Percentiles rank a stretch among this genome's conserved stretches.
Evolutionary conservation across 2,888 invertebrate genomes (phyloP).

Genomic region (Phalangium opilio): DNA sequence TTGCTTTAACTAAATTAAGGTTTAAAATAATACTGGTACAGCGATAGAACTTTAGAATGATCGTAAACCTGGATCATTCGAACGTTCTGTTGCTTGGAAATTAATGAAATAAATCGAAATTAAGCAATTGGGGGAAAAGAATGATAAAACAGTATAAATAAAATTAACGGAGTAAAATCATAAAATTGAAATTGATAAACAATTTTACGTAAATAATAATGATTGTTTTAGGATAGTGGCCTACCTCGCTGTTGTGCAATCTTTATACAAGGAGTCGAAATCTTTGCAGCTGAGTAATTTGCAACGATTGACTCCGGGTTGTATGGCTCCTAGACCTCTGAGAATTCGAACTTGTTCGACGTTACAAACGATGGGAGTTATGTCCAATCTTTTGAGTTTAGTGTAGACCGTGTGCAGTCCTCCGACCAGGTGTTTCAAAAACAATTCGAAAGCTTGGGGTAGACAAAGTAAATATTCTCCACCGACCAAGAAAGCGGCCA

Average conservation of each 20-base stretch:
- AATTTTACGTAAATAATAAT: too few species aligned
- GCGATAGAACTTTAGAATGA: too few species aligned
- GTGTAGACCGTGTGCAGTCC: constrained; percentile 99
- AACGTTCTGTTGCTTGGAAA: too few species aligned
- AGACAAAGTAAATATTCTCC: constrained; percentile 93
- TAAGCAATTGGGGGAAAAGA: too few species aligned
- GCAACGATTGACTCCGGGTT: constrained; percentile 99
- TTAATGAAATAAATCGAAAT: too few species aligned
- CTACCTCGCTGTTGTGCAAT: constrained; percentile 99
- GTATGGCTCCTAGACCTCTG: constrained; percentile 94
- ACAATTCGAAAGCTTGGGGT: constrained; percentile 97
- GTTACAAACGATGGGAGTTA: constrained; percentile 97
- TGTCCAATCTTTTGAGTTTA: constrained; percentile 95
- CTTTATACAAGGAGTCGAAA: constrained; percentile 96
- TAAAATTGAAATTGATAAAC: too few species aligned
- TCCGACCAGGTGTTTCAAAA: constrained; percentile 95
- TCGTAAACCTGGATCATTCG: too few species aligned
- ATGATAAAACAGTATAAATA: too few species aligned
- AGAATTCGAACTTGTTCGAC: constrained; percentile 98
- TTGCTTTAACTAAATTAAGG: too few species aligned
- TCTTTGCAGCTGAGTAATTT: constrained; percentile 97
- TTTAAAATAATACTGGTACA: too few species aligned
- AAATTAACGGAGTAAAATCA: too few species aligned
- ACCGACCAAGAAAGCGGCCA: constrained; percentile 85
- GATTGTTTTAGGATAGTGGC: constrained; percentile 10